Percentiles rank a stretch among this genome's conserved stretches.
These are phyloP conservation scores for Arctocebus calabarensis DNA, from an alignment of 2,797 vertebrate genomes.

Conservation along the genomic window DNA sequence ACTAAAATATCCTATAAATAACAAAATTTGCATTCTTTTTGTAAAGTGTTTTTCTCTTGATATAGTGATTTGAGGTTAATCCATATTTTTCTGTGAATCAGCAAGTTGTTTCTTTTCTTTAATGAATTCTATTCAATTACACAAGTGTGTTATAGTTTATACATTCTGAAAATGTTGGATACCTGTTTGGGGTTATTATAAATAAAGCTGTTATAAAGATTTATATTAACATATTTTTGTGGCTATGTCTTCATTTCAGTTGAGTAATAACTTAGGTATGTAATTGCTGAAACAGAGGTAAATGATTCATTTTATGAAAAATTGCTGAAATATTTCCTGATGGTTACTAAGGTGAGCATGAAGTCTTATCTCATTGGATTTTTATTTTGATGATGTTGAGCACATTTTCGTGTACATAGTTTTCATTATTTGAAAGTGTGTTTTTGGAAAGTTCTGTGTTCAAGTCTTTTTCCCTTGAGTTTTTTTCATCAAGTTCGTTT, in stretches of 20 bases:
- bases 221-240: background rate
- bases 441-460: background rate
- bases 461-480: background rate
- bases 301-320: background rate
- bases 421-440: background rate
- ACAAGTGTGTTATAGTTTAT: background rate
- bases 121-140: background rate
- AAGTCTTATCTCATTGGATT: background rate
- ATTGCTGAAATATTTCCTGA: background rate
- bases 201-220: background rate
- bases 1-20: too few relatives aligned
- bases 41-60: too few relatives aligned
- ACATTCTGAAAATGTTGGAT: background rate
- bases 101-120: too few relatives aligned
- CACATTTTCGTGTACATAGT: background rate
- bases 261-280: background rate
- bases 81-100: too few relatives aligned
- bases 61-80: too few relatives aligned
- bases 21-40: too few relatives aligned
- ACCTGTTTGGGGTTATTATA: background rate
- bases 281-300: background rate
- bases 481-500: background rate
- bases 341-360: background rate
- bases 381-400: background rate
- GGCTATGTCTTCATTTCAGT: background rate